Conservation (phyloP, 2,113 vertebrate genomes). For the Thomomys bottae region DNA sequence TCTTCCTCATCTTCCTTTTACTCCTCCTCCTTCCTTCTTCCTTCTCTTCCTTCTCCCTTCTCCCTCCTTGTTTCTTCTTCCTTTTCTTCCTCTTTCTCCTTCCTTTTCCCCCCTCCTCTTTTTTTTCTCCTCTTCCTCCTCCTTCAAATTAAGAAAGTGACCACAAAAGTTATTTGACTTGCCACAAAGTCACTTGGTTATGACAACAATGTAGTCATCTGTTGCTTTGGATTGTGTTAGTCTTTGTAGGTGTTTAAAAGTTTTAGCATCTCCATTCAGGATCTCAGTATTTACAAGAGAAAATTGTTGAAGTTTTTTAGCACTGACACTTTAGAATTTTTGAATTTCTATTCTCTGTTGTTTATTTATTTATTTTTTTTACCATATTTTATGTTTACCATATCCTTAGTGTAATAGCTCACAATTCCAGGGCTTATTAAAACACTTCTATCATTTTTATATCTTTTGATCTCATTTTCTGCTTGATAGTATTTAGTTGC, state of each 20-base stretch:
- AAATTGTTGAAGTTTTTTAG: conserved; percentile 37
- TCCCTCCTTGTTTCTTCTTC: too few species aligned
- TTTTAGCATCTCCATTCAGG: conserved; percentile 13
- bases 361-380: too few species aligned
- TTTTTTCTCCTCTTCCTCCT: too few species aligned
- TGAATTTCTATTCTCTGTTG: conserved; percentile 12
- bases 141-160: conserved; percentile 4
- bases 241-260: not conserved
- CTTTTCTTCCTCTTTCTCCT: too few species aligned
- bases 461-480: not conserved
- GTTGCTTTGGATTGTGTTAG: conserved; percentile 11
- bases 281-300: conserved; percentile 52
- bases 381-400: not conserved
- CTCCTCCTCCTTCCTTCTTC: too few species aligned
- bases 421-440: not conserved
- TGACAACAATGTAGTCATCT: not conserved
- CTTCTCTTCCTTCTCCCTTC: too few species aligned
- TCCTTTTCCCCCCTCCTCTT: too few species aligned
- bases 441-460: conserved; percentile 2
- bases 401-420: conserved; percentile 30
- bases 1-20: too few species aligned
- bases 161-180: conserved; percentile 33
- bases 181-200: conserved; percentile 5
- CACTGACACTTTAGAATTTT: conserved; percentile 35
- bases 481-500: conserved; percentile 6